These are phyloP conservation scores for Lepidurus arcticus DNA, from an alignment of 1,140 invertebrate genomes.

Conservation along the genomic window DNA sequence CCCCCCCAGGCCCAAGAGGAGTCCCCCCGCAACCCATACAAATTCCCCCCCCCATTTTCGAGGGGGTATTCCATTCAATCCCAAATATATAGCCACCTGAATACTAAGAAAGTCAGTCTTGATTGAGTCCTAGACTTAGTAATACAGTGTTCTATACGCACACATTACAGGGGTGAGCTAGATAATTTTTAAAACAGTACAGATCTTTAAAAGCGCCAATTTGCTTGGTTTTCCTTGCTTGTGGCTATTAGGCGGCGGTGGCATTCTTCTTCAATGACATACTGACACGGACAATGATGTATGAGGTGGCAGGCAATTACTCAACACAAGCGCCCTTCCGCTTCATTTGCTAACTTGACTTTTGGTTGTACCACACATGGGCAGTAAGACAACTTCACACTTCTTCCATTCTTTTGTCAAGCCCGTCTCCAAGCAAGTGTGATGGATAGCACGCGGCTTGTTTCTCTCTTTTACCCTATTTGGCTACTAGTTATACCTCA, in stretches of 20 bases:
- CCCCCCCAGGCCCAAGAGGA: no score
- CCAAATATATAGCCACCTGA: no score
- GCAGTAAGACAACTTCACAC: background rate
- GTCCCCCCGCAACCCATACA: no score
- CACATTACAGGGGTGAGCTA: no score
- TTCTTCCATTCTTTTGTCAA: slow-evolving; percentile 11
- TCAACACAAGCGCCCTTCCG: background rate
- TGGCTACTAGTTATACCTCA: background rate
- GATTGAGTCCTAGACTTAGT: no score
- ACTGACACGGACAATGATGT: background rate
- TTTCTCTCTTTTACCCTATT: background rate
- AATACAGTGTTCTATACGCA: no score
- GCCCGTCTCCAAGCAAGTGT: background rate
- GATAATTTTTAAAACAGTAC: no score
- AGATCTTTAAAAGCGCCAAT: background rate
- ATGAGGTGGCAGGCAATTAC: slow-evolving; percentile 10
- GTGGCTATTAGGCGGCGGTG: background rate
- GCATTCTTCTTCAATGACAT: background rate
- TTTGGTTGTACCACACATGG: background rate
- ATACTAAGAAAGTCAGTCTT: no score
- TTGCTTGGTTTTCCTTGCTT: background rate
- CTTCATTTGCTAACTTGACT: slow-evolving; percentile 4
- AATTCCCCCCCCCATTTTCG: no score
- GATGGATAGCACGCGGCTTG: background rate
- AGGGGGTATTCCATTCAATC: no score